Conservation (phyloP, 2,888 invertebrate species). For the Cephus runcator region DNA sequence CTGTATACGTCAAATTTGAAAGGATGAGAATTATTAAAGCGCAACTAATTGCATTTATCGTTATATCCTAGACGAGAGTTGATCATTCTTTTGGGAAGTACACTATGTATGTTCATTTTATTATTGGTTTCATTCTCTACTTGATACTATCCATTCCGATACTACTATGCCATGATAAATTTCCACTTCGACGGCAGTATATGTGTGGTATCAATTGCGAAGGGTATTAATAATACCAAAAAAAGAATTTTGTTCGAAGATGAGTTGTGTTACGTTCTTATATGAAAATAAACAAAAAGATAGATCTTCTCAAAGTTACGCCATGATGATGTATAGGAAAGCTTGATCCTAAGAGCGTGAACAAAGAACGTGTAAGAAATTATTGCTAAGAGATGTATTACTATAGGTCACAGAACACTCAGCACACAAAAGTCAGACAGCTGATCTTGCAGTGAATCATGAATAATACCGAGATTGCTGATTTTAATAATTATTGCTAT, state of each 20-base stretch:
- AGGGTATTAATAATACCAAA: not conserved
- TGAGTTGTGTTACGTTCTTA: not conserved
- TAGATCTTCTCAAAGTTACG: not conserved
- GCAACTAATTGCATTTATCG: not conserved
- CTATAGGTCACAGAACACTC: not conserved
- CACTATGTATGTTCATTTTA: not conserved
- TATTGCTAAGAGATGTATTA: not conserved
- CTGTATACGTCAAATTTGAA: not conserved
- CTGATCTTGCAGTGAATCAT: conserved; percentile 33
- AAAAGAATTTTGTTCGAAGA: not conserved
- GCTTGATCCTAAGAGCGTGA: not conserved
- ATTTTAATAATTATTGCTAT: conserved; percentile 43
- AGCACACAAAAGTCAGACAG: conserved; percentile 14
- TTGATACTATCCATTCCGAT: not conserved
- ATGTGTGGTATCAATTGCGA: not conserved
- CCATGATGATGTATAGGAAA: not conserved
- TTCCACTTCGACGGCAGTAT: not conserved
- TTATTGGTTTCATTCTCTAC: not conserved
- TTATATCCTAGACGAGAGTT: not conserved
- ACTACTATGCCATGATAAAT: not conserved
- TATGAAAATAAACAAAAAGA: not conserved
- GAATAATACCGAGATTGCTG: conserved; percentile 38
- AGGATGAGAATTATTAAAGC: not conserved
- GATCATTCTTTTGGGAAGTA: not conserved
- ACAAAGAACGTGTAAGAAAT: not conserved